A percentile compares a stretch with the other conserved stretches of the same genome.
Evolutionary conservation across 2,888 invertebrate species (phyloP).

Genomic region (Idaea dimidiata): DNA sequence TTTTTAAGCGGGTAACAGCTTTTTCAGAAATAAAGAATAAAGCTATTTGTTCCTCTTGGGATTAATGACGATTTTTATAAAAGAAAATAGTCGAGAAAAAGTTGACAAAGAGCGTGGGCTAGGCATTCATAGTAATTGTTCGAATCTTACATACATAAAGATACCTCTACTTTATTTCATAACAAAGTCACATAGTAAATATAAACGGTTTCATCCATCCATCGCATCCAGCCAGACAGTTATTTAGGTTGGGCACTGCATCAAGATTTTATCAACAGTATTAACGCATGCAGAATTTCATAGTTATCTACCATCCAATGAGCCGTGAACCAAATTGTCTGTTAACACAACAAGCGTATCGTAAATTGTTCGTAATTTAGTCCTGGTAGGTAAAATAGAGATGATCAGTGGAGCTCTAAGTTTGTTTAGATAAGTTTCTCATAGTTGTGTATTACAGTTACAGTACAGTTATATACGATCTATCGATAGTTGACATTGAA

Average conservation of each 20-base stretch:
- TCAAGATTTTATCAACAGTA: constrained; percentile 37
- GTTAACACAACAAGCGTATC: constrained; percentile 64
- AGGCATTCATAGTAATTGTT: too few relatives aligned
- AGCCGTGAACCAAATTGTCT: constrained; percentile 69
- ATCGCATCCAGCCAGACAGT: constrained; percentile 12
- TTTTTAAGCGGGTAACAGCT: too few relatives aligned
- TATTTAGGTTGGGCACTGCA: constrained; percentile 40
- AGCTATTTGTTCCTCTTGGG: too few relatives aligned
- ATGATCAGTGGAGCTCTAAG: background rate
- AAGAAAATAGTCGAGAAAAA: background rate
- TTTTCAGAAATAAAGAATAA: background rate
- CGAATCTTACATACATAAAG: too few relatives aligned
- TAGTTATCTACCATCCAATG: constrained; percentile 43
- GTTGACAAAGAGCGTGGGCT: background rate
- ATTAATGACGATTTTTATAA: background rate
- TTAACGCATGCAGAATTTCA: constrained; percentile 46
- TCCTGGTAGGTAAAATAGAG: constrained; percentile 45
- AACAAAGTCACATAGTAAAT: background rate
- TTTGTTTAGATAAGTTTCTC: background rate
- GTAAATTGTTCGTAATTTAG: constrained; percentile 72
- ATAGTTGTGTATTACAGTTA: too few relatives aligned
- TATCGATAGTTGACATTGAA: too few relatives aligned
- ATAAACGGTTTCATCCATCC: background rate
- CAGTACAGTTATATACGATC: too few relatives aligned
- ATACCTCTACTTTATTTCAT: background rate